Base-by-base conservation (phyloP, 2,113 vertebrate genomes). In the Meleagris gallopavo region DNA sequence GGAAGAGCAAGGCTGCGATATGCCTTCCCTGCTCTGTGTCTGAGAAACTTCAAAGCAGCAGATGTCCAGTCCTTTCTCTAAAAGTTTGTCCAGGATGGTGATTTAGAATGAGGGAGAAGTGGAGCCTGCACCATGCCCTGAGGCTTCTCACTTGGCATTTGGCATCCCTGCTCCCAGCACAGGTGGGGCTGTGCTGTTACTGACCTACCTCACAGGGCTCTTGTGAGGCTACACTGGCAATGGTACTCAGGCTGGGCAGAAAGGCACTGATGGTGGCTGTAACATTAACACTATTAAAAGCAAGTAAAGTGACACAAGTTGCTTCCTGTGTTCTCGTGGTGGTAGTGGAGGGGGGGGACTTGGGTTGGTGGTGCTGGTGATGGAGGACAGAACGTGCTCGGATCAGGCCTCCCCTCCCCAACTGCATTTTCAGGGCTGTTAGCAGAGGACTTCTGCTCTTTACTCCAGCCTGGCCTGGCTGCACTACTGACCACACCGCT, bases 231-330 rank as follows among this genome's bases (percentile, higher is more conserved):
- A 34, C 45, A 27, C 30, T 75, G 85, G 27, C 48, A 65, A 48
- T 81, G 82, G 58, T 17, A 10, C 43, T 36, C 0, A 1, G n/a
- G 64, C 55, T 0, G 0, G 64, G 70, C 54, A 50, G 29, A 32
- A 65, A n/a, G 54, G 67, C 67, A 60, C 27, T 0, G 2, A 65
- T 2, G 2, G 66, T 4, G 0, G 12, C 77, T 94, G 91, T 89
- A 96, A 71, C 84, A 75, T 74, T 94, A 94, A 85, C 80, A 81
- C 57, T 88, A 96, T 95, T 97, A 97, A 97, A 97, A 93, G 67
- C 55, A 84, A 94, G 71, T 70, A 85, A 62, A 50, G 38, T 36
- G 19, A 80, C 13, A 32, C 7, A 41, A 29, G n/a, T 40, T 69
- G n/a, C 57, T 30, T n/a, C 3, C 48, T 65, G 38, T 60, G 58